Conservation (phyloP, 2,113 vertebrate species). For the Corynorhinus townsendii region DNA sequence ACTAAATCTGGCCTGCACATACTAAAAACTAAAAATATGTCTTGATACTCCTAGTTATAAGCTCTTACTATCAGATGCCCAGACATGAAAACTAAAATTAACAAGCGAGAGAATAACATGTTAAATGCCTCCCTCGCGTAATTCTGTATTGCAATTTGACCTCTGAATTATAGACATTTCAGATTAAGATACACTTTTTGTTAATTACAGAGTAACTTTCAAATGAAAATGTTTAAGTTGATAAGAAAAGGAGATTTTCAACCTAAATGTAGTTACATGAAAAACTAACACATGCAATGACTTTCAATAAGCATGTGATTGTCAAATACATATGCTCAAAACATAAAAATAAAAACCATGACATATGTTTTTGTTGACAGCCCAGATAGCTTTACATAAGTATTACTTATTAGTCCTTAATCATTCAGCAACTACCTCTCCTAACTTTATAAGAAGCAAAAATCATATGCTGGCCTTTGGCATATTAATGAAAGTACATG, state of each 20-base stretch:
- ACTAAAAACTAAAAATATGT: neutral
- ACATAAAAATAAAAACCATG: neutral
- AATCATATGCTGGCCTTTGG: neutral
- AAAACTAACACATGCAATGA: neutral
- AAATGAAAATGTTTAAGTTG: neutral
- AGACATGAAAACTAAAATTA: neutral
- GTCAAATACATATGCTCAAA: neutral
- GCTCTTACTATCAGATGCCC: neutral
- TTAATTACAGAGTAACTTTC: neutral
- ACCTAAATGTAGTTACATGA: neutral
- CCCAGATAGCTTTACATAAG: neutral
- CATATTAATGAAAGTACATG: neutral
- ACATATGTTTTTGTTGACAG: neutral
- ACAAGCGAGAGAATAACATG: neutral
- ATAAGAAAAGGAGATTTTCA: constrained; percentile 2
- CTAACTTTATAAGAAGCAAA: neutral
- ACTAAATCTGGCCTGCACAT: neutral
- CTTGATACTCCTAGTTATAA: neutral
- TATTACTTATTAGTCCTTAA: neutral
- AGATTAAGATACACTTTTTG: neutral
- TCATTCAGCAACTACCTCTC: neutral
- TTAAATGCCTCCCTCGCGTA: neutral
- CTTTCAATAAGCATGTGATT: neutral
- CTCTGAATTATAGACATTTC: constrained; percentile 30
- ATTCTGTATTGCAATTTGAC: neutral